Evolutionary conservation across 2,888 invertebrate genomes (phyloP).

Genomic region (Stenichneumon culpator): DNA sequence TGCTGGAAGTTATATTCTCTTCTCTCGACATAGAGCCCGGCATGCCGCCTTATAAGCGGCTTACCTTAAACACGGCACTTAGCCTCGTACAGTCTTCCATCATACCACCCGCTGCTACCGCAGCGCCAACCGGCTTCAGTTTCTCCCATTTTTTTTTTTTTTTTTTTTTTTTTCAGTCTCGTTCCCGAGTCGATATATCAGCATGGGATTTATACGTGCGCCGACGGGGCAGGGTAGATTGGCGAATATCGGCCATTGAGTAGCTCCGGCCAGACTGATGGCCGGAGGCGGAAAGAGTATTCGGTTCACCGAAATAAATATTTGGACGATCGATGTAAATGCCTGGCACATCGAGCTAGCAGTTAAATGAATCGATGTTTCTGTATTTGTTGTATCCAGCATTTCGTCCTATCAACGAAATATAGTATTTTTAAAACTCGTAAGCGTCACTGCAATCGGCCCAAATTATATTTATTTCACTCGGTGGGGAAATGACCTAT

Average conservation of each 20-base stretch:
- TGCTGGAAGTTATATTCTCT: conserved; percentile 16
- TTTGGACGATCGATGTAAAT: no score
- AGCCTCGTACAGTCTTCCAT: conserved; percentile 47
- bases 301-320: no score
- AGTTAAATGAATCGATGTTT: no score
- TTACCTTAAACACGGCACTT: conserved; percentile 61
- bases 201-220: background rate
- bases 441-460: no score
- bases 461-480: no score
- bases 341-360: no score
- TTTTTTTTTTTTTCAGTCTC: background rate
- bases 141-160: conserved; percentile 1
- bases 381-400: no score
- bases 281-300: no score
- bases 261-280: no score
- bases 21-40: background rate
- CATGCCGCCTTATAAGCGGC: conserved; percentile 51
- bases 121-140: background rate
- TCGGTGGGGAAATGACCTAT: no score
- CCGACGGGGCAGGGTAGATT: background rate
- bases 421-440: no score
- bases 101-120: conserved; percentile 1
- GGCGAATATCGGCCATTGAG: background rate
- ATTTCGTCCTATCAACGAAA: no score
- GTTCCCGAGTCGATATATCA: background rate